These are phyloP conservation scores for Arnoldichthys spilopterus DNA, from an alignment of 2,797 vertebrate genomes.

Conservation along the genomic window DNA sequence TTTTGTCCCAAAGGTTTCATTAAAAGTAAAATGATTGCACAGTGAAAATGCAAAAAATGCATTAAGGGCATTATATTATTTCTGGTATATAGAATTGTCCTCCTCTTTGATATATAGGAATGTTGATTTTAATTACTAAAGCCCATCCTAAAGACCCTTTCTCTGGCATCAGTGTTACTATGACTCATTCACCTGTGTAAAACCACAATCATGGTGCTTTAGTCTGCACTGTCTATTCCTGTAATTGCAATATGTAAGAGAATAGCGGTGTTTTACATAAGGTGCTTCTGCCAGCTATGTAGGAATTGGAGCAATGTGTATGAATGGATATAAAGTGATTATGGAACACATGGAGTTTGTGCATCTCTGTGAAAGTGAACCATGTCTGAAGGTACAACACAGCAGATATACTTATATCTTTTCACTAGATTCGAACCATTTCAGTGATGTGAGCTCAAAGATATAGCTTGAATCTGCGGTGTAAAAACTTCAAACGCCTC, in stretches of 20 bases:
- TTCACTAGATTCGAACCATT: neutral
- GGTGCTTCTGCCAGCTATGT: slow-evolving; percentile 29
- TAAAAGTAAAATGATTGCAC: neutral
- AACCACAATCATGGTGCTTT: neutral
- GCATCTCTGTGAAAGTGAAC: neutral
- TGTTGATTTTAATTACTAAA: slow-evolving; percentile 10
- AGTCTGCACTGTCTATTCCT: slow-evolving; percentile 11
- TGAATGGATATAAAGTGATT: neutral
- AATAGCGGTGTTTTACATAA: slow-evolving; percentile 56
- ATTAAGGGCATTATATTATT: too few species aligned
- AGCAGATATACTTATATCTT: neutral
- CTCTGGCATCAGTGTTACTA: slow-evolving; percentile 8
- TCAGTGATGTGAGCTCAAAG: too few species aligned
- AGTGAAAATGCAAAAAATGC: neutral
- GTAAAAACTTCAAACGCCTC: slow-evolving; percentile 10
- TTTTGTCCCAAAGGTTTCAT: neutral
- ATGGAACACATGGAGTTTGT: neutral
- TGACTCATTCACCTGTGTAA: neutral
- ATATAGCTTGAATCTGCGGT: neutral
- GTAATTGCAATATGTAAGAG: slow-evolving; percentile 29
- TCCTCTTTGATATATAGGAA: neutral
- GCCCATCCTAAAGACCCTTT: slow-evolving; percentile 34
- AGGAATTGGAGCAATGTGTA: neutral
- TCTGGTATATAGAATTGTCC: too few species aligned
- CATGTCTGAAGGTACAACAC: neutral